Evolutionary conservation across 1,140 invertebrate genomes (phyloP), one percentile per base, ranked within the genome.

Genomic region (Drosophila bipectinata): DNA sequence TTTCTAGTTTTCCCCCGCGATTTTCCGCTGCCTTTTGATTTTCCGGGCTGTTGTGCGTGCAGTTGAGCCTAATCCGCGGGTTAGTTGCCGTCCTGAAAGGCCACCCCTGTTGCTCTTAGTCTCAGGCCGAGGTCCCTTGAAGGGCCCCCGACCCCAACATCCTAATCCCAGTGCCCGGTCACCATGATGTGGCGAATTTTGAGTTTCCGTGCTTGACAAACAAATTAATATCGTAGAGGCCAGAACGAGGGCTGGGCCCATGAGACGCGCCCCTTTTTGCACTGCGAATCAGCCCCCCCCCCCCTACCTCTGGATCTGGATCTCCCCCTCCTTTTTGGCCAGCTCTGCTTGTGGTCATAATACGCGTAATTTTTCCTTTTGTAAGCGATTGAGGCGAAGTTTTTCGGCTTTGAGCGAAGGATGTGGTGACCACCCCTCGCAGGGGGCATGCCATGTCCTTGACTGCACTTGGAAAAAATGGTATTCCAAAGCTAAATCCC

Each of bases 321-420:
- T 15, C n/a, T 28, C 10, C 15, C 18, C 34, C 14, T 32, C 4
- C 2, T 30, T 21, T 39, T 28, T 41, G 32, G 39, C 6, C 30
- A 30, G 6, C 61, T 39, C 52, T 58, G 58, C 60, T 67, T 77
- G 75, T 62, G 75, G 71, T 72, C 76, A 88, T 87, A 87, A 87
- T 87, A 87, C 79, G 83, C 83, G 84, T 89, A 87, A 87, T 87
- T 87, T 87, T 64, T 53, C 67, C 72, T 69, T 77, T 81, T 79
- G 67, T 78, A 76, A 75, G 69, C 77, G 51, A 55, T 12, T 51
- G 37, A 45, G 51, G 60, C 48, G 45, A 54, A 64, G 57, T 62
- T 62, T 37, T 62, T 49, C 34, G 57, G 47, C 32, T 30, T 30
- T 8, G 5, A 41, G 9, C 26, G 48, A 4, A 47, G 30, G 53